Base-by-base conservation (phyloP, 2,797 vertebrate genomes). In the Phataginus tetradactyla region DNA sequence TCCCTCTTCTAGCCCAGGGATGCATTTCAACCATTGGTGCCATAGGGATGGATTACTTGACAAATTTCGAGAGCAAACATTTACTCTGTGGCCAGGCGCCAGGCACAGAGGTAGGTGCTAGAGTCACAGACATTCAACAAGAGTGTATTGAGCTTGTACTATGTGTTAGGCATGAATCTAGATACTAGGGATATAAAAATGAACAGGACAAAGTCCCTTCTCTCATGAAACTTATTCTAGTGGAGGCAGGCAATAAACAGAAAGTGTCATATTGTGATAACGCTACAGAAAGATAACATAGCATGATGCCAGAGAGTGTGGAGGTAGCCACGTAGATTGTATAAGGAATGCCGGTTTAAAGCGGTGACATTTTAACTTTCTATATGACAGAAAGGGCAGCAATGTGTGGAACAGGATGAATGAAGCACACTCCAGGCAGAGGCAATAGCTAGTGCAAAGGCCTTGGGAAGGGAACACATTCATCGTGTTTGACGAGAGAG, bases 271-370 rank as follows among this genome's bases (percentile, higher is more conserved):
- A 57, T 2, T 6, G 7, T 63, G 49, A 34, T 51, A 66, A 77
- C 23, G 79, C 77, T 83, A 37, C 53, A 45, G 64, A 84, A 39
- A 94, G 86, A 66, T 77, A 77, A 95, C 83, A 83, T 39, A 49
- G 81, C 34, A 55, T 14, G 51, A 25, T 39, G n/a, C 77, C 74
- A 69, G 11, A 88, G 55, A 80, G 23, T 13, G 15, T 39, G 51
- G 53, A 83, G 29, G 23, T 42, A 49, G 63, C 32, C 20, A 63
- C 17, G 77, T 74, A 74, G 75, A 86, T 86, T 68, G 81, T 86
- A 32, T 61, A 53, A 61, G 29, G 77, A 63, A 55, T 83, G 49
- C n/a, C 63, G 90, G 9, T 94, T 51, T 42, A 51, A 95, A 74
- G 53, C 83, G 42, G 37, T 91, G 83, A 71, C 17, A 20, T 45